These are phyloP conservation scores for Cettia cetti DNA, from an alignment of 2,113 vertebrate genomes.

Conservation along the genomic window DNA sequence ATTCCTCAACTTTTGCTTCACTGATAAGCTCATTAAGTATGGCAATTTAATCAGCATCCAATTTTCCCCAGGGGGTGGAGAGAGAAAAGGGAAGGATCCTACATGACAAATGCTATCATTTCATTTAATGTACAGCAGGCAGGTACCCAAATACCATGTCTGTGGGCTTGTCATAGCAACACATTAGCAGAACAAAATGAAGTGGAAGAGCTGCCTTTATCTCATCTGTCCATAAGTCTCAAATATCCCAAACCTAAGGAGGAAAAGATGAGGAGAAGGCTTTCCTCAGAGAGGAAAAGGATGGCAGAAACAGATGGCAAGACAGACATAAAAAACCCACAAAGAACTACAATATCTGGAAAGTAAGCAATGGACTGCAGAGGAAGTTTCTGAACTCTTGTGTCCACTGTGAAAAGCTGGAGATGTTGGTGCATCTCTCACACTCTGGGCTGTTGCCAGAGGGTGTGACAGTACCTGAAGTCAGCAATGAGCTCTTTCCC, in stretches of 20 bases:
- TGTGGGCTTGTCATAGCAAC: neutral
- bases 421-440: neutral
- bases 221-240: neutral
- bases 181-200: neutral
- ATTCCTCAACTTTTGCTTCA: neutral
- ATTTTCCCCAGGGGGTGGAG: neutral
- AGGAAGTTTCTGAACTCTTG: neutral
- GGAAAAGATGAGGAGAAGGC: neutral
- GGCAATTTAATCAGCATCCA: neutral
- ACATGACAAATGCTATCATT: neutral
- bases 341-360: neutral
- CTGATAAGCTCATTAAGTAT: neutral
- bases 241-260: neutral
- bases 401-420: neutral
- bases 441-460: accelerated
- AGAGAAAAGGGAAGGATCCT: neutral
- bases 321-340: neutral
- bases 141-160: neutral
- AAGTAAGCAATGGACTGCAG: neutral
- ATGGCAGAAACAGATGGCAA: neutral
- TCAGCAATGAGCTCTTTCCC: neutral
- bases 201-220: neutral
- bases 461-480: neutral
- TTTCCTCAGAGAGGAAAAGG: neutral
- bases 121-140: neutral